Evolutionary conservation across 2,797 vertebrate genomes (phyloP), one percentile per base, ranked within the genome.

Genomic region (Gymnodraco acuticeps): DNA sequence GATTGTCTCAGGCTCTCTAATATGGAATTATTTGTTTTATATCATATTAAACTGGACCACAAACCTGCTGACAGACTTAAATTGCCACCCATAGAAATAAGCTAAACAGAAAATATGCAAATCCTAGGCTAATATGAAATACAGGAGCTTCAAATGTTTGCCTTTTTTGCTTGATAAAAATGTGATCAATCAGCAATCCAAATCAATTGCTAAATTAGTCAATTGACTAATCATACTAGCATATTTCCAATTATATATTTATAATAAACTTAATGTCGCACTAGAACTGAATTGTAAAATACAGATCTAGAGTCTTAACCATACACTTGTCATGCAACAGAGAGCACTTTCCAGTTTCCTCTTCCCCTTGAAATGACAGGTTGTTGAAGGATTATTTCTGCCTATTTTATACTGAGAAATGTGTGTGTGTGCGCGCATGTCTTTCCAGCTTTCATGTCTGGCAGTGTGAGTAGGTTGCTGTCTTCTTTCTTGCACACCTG

Each of bases 401-500:
- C 60, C n/a, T 59, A 13, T 68, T 78, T 60, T 45, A 47, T 76
- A 64, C 50, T 14, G 56, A 80, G 38, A 27, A 42, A 2, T 16
- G 47, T 45, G 58, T 42, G 58, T 45, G 64, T 47, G 42, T 64
- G 63, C 70, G 33, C 72, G 31, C 59, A 50, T 63, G 19, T 65
- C 19, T 69, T 3, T 38, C 17, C 20, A 19, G 19, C 83, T 84
- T 84, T 86, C 64, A 84, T 89, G 69, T 81, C 47, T 41, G 61
- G 14, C 73, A 62, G 31, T 64, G 46, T 63, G 80, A 66, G 67
- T 45, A 27, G 61, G 71, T 43, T 48, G 52, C 64, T 19, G 42
- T 66, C 33, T 61, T 59, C 58, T 56, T 46, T 76, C 48, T 52
- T 73, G 75, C 86, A 77, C 88, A 89, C 82, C 89, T 89, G 87